Base-by-base conservation (phyloP, 2,797 vertebrate genomes). In the Acanthurus lineatus region DNA sequence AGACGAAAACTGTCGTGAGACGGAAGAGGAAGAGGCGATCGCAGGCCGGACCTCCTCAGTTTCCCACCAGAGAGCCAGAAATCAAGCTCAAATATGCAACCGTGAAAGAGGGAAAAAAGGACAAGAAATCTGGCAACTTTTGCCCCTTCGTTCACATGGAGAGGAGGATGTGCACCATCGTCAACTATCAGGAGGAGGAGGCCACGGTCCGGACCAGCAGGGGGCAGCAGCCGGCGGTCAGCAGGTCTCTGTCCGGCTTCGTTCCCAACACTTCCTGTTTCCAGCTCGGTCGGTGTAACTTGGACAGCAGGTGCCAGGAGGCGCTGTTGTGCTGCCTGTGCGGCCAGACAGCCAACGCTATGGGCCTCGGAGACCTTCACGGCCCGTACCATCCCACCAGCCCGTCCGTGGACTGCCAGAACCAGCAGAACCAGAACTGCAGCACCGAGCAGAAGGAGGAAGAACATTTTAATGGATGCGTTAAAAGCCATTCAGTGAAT, bases 291-390 rank as follows among this genome's bases (percentile, higher is more conserved):
- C 92, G 94, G 0, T 72, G 88, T 49, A 19, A 74, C 67, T 42
- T 83, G 0, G 90, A 91, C 0, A 58, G 59, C 59, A 40, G 58
- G 35, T 4, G 63, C 48, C 88, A 60, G 47, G n/a, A 65, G 2
- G 9, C 65, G 12, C 84, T 87, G 61, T 11, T 47, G 10, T 96
- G 96, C 90, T 93, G 94, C 80, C 87, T 96, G 19, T 96, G 96
- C 2, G 89, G 94, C 10, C 85, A 89, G 22, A 85, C 81, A 0
- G 92, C 94, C 56, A 95, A 94, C 38, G 51, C 70, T 28, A 76
- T 77, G 70, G 92, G 92, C 38, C 88, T 96, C 1, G 96, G 96
- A 28, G 96, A 96, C 90, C 92, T 96, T 5, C 95, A 96, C 17
- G 96, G 96, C 1, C 96, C 96, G 0, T 96, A 96, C 82, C 62